Percentiles rank a stretch among this genome's conserved stretches.
These are phyloP conservation scores for Ginglymostoma cirratum DNA, from an alignment of 2,113 vertebrate species.

Conservation along the genomic window DNA sequence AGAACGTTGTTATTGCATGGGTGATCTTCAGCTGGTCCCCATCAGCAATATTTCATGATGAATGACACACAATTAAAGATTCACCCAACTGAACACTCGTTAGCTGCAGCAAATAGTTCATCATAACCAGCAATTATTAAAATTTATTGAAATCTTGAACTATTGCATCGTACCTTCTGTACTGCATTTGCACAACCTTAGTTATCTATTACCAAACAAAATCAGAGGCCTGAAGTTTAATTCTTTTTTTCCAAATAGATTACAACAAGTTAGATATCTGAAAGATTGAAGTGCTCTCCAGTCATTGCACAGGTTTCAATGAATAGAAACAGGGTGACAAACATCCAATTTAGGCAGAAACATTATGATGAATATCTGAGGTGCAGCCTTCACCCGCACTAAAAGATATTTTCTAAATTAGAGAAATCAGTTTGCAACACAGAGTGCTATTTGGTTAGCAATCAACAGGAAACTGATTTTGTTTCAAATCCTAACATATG, in stretches of 20 bases:
- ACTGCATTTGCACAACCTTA: neutral
- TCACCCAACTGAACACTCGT: neutral
- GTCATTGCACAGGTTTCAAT: neutral
- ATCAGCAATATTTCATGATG: neutral
- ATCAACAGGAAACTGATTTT: constrained; percentile 14
- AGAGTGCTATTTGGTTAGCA: neutral
- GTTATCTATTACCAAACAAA: neutral
- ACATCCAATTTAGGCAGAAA: neutral
- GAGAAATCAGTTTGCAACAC: neutral
- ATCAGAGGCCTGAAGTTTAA: neutral
- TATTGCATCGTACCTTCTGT: neutral
- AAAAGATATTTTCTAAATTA: neutral
- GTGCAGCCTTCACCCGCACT: neutral
- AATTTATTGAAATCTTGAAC: neutral
- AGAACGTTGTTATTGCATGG: too few species aligned
- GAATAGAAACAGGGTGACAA: neutral
- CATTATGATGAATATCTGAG: neutral
- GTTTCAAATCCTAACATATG: neutral
- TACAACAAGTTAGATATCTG: neutral
- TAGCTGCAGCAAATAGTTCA: neutral
- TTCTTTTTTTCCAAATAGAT: neutral
- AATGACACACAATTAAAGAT: neutral
- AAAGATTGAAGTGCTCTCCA: neutral
- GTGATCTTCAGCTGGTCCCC: neutral
- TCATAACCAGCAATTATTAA: too few species aligned